phyloP scores from a whole-genome alignment of 2,797 vertebrate genomes.

The Streptopelia turtur region DNA sequence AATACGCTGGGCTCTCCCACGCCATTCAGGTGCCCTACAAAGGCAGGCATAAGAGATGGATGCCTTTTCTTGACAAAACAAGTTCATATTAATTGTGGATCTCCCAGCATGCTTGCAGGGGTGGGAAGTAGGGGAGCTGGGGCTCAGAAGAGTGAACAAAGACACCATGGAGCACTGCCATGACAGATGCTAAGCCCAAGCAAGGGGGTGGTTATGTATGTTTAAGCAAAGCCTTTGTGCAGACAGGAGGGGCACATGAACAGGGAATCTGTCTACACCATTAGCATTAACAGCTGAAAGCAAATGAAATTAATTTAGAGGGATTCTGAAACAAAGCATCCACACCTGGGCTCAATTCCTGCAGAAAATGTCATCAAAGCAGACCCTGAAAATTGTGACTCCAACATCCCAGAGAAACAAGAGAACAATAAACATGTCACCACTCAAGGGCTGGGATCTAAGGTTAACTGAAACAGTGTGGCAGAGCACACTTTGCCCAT shows the following conservation, averaged over 20 bases:
- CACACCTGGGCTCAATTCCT: background rate
- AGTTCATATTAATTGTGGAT: background rate
- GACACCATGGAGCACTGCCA: background rate
- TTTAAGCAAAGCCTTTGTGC: background rate
- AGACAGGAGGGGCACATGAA: background rate
- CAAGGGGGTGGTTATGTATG: accelerated
- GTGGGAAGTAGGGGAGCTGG: background rate
- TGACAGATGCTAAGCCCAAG: background rate
- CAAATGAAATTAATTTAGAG: background rate
- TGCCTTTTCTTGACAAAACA: background rate
- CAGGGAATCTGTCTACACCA: background rate
- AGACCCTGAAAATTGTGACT: background rate
- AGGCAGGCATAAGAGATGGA: background rate
- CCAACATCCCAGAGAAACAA: background rate
- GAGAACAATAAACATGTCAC: background rate
- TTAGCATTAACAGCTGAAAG: background rate
- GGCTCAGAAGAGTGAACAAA: background rate
- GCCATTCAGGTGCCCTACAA: background rate
- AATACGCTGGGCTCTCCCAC: background rate
- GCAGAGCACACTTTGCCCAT: background rate
- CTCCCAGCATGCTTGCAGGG: background rate
- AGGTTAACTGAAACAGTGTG: background rate
- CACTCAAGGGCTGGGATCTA: background rate
- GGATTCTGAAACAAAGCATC: background rate
- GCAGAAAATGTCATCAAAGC: background rate